Evolutionary conservation across 2,888 invertebrate genomes (phyloP), one percentile per base, ranked within the genome.

Genomic region (Mythimna pallens): DNA sequence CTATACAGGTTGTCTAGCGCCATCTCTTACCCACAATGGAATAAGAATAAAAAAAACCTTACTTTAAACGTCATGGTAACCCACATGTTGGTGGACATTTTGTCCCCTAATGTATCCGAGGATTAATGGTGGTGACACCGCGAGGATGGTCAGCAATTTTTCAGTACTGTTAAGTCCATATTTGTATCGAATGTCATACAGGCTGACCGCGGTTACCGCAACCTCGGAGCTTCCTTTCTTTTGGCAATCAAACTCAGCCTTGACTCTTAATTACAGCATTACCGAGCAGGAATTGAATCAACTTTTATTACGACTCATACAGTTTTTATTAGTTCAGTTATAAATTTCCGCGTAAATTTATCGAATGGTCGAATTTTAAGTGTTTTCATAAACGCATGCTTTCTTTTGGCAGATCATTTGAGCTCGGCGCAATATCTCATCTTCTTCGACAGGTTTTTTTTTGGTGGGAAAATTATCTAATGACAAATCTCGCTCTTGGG

Each of bases 341-440:
- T 47, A 43, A 73, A 61, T 14, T 50, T 57, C 72, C 30, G 47
- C 2, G 3, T 55, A 25, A 62, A 74, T 58, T 59, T 30, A 50
- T 40, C 7, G 25, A 30, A 40, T 58, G 30, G 2, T 20, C 20
- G 1, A 40, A 63, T 58, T 22, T 30, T 14, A 50, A 22, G 2
- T n/a, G 3, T 22, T 58, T 20, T 34, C 3, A 7, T 2, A 40
- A 30, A 22, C 14, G 4, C 55, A n/a, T 36, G 36, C 5, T 71
- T 59, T 75, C 3, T 62, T 62, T 61, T 50, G 30, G n/a, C 88
- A 93, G 93, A 92, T 92, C 8, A 30, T 57, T 57, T 57, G 17
- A 10, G 10, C 20, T 34, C 20, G 3, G 2, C 30, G 5, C 20
- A 9, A 34, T 4, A 34, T 58, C 2, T 34, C 10, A 34, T 34